Base-by-base conservation (phyloP, 2,113 vertebrate genomes). In the Fulmarus glacialis region DNA sequence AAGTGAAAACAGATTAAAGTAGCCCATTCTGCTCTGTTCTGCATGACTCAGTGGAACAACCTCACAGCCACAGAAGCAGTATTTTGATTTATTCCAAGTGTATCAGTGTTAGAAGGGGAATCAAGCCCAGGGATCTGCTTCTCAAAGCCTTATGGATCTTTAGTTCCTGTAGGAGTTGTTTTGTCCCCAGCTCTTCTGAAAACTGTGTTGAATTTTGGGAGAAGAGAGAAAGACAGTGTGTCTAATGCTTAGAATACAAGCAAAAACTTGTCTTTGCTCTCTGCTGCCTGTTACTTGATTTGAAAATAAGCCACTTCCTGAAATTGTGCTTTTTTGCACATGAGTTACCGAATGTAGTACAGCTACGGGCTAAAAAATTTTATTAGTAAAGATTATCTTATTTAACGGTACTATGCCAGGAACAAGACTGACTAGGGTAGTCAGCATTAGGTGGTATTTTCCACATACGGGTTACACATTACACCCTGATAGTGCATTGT, bases 1-100 rank as follows among this genome's bases (percentile, higher is more conserved):
- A 90, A 90, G 70, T 64, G 70, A 79, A 85, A 94, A 43, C 71
- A 72, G 72, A 85, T 90, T 74, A 43, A 93, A 93, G 19, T 66
- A 79, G 53, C 84, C 60, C 18, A 27, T 90, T 95, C 64, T 78
- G 22, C 17, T 87, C 29, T 82, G 34, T 90, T 91, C 32, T 86
- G 23, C 27, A 11, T 73, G 42, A 62, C 68, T 94, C n/a, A 50
- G 72, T 80, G 68, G 42, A 91, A 78, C 45, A 78, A 53, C 67
- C 24, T 83, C 42, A 62, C 17, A 72, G 79, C 40, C 50, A 36
- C 63, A 90, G 74, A 77, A 86, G 53, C 16, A 67, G 16, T 40
- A 11, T 80, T 95, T 86, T 90, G 34, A 58, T 90, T 92, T 90
- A 80, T 73, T 75, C 6, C 20, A 42, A 64, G 29, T 36, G 4